Percentiles rank a stretch among this genome's conserved stretches.
These are phyloP conservation scores for Prietella phreatophila DNA, from an alignment of 2,113 vertebrate genomes.

Conservation along the genomic window DNA sequence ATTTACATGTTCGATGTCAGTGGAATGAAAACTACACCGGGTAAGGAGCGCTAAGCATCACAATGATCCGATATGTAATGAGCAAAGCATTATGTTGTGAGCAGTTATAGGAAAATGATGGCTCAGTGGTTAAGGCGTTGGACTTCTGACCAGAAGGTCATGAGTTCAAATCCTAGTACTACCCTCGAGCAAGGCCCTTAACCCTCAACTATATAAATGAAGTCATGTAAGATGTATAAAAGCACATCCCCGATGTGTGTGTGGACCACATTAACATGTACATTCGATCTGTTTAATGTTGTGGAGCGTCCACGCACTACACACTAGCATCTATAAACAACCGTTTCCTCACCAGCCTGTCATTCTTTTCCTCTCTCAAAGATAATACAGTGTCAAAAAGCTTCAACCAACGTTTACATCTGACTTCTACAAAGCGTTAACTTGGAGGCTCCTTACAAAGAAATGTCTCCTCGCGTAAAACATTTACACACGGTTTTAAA, in stretches of 20 bases:
- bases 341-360: not conserved
- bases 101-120: not conserved
- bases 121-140: too few species aligned
- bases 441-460: not conserved
- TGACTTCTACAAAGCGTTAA: not conserved
- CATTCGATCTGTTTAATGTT: not conserved
- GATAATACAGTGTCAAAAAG: not conserved
- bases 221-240: too few species aligned
- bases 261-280: too few species aligned
- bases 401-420: not conserved
- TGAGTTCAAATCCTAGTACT: too few species aligned
- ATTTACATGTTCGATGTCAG: constrained; percentile 93
- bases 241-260: too few species aligned
- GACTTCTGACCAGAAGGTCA: too few species aligned
- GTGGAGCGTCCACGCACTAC: not conserved
- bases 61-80: not conserved
- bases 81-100: not conserved
- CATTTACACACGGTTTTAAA: not conserved
- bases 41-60: constrained; percentile 64
- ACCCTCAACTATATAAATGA: too few species aligned
- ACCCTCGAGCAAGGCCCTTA: too few species aligned
- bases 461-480: not conserved
- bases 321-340: not conserved
- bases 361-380: not conserved
- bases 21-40: constrained; percentile 81